phyloP scores from a whole-genome alignment of 2,888 invertebrate genomes.

The Tryphoninae sp. region DNA sequence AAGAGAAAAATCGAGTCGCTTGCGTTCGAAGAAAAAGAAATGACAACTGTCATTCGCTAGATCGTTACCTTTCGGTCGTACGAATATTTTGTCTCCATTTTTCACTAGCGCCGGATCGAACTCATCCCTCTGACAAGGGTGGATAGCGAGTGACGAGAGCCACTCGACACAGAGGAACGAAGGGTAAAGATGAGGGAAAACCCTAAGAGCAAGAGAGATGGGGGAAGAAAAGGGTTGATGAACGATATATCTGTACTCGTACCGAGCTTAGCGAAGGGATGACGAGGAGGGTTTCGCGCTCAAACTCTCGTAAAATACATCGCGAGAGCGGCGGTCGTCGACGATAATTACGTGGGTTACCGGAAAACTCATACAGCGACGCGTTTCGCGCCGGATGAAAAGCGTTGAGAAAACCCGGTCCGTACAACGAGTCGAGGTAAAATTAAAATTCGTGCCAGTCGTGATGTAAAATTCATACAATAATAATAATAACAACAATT shows the following conservation, averaged over 20 bases:
- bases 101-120: conserved; percentile 5
- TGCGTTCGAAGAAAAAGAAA: not conserved
- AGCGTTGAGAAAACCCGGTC: not conserved
- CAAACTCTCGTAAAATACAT: conserved; percentile 37
- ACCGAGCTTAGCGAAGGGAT: conserved; percentile 28
- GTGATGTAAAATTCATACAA: not conserved
- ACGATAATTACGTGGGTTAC: conserved; percentile 53
- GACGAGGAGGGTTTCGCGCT: conserved; percentile 34
- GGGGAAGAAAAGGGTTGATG: not conserved
- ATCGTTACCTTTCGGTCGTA: conserved; percentile 27
- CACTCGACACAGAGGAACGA: conserved; percentile 32
- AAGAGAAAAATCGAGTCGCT: too few relatives aligned
- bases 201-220: conserved; percentile 6
- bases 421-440: not conserved
- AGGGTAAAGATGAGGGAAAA: conserved; percentile 32
- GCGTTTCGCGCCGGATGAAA: conserved; percentile 21
- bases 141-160: not conserved
- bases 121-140: too few relatives aligned
- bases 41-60: not conserved
- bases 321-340: conserved; percentile 7
- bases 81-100: not conserved
- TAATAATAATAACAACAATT: conserved; percentile 7
- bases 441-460: not conserved
- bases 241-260: conserved; percentile 3
- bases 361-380: conserved; percentile 22